Evolutionary conservation across 2,888 invertebrate species (phyloP).

Genomic region (Idaea biselata): DNA sequence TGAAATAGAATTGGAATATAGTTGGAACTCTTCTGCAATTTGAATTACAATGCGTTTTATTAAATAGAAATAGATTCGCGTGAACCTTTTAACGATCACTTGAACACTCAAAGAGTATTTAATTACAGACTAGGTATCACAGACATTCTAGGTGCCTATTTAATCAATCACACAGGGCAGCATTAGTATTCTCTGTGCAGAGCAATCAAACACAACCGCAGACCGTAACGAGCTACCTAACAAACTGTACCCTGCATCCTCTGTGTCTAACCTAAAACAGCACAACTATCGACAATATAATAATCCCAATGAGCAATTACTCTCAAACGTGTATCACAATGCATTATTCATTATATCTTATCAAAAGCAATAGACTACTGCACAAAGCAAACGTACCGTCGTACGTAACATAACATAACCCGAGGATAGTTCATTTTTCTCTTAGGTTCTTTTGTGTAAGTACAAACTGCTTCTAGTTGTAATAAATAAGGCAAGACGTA

Average conservation of each 20-base stretch:
- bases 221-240: constrained; percentile 42
- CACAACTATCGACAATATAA: background rate
- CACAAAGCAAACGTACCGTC: background rate
- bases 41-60: background rate
- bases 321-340: background rate
- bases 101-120: constrained; percentile 15
- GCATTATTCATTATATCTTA: background rate
- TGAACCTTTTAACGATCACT: constrained; percentile 10
- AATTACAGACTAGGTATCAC: constrained; percentile 16
- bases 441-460: background rate
- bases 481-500: background rate
- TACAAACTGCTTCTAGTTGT: background rate
- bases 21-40: background rate
- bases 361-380: background rate
- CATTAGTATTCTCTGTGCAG: constrained; percentile 49
- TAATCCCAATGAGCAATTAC: background rate
- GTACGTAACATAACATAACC: background rate
- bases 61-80: constrained; percentile 2
- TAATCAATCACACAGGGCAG: constrained; percentile 38
- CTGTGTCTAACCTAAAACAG: constrained; percentile 2
- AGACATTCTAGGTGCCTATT: constrained; percentile 24
- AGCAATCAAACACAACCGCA: constrained; percentile 46
- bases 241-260: constrained; percentile 25
- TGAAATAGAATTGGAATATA: background rate
- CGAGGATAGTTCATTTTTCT: background rate